Percentiles rank a stretch among this genome's conserved stretches.
These are phyloP conservation scores for Peucedramus taeniatus DNA, from an alignment of 2,113 vertebrate species.

Conservation along the genomic window DNA sequence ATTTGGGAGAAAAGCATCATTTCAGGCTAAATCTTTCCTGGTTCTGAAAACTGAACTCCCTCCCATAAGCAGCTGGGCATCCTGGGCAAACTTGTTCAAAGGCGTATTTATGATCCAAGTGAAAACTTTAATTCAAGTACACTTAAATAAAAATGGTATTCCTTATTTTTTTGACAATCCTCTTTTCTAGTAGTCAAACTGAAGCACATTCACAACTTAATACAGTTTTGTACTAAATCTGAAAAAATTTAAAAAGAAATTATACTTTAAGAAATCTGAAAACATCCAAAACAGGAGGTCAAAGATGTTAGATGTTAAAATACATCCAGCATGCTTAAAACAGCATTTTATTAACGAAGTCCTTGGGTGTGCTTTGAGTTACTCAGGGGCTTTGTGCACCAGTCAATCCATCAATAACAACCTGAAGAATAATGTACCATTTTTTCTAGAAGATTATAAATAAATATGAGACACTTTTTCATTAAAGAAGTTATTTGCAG, in stretches of 20 bases:
- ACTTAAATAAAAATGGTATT: background rate
- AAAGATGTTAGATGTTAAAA: background rate
- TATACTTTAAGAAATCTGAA: background rate
- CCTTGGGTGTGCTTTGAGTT: background rate
- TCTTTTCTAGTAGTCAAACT: background rate
- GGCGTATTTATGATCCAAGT: background rate
- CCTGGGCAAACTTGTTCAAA: background rate
- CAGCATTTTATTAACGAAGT: background rate
- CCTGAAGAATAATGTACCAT: background rate
- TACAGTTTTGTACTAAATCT: background rate
- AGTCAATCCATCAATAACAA: conserved; percentile 8
- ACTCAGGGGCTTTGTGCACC: background rate
- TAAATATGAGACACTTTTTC: background rate
- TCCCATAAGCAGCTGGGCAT: background rate
- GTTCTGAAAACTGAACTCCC: background rate
- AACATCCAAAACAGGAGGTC: background rate
- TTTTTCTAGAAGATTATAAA: conserved; percentile 11
- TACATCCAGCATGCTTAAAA: background rate
- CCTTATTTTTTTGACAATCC: background rate
- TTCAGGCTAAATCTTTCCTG: background rate
- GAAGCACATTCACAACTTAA: background rate
- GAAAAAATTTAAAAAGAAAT: background rate
- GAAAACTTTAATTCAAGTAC: background rate
- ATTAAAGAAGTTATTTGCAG: conserved; percentile 1
- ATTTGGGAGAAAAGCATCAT: background rate